These are phyloP conservation scores for Theocolax elegans DNA, from an alignment of 1,140 invertebrate genomes.

Conservation along the genomic window DNA sequence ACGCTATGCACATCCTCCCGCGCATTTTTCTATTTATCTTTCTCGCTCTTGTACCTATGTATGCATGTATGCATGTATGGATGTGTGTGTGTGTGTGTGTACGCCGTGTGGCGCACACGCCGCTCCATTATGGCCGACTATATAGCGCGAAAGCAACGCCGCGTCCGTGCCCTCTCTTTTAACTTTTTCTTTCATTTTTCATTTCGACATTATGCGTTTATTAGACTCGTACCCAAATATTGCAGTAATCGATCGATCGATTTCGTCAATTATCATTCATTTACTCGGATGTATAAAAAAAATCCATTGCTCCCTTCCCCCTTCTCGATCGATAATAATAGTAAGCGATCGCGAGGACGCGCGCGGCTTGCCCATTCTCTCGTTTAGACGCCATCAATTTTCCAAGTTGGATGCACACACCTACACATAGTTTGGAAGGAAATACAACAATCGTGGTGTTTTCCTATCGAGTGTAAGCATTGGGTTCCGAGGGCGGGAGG, in stretches of 20 bases:
- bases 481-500: too few relatives aligned
- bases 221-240: too few relatives aligned
- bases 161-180: slow-evolving; percentile 26
- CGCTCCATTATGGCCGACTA: slow-evolving; percentile 53
- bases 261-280: neutral
- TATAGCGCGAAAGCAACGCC: slow-evolving; percentile 42
- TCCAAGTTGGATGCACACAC: too few relatives aligned
- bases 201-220: too few relatives aligned
- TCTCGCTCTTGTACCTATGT: neutral
- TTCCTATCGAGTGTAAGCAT: too few relatives aligned
- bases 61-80: neutral
- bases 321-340: slow-evolving; percentile 27
- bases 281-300: too few relatives aligned
- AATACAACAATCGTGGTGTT: too few relatives aligned
- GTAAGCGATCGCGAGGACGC: slow-evolving; percentile 21
- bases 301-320: neutral
- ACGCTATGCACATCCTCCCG: too few relatives aligned
- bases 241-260: too few relatives aligned
- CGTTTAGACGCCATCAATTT: slow-evolving; percentile 18
- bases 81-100: neutral
- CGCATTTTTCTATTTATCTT: slow-evolving; percentile 52
- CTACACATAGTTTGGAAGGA: too few relatives aligned
- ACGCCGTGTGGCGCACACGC: slow-evolving; percentile 22
- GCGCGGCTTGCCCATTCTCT: slow-evolving; percentile 5
- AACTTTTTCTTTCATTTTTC: too few relatives aligned